Conservation (phyloP, 2,113 vertebrate genomes). For the Carassius gibelio region DNA sequence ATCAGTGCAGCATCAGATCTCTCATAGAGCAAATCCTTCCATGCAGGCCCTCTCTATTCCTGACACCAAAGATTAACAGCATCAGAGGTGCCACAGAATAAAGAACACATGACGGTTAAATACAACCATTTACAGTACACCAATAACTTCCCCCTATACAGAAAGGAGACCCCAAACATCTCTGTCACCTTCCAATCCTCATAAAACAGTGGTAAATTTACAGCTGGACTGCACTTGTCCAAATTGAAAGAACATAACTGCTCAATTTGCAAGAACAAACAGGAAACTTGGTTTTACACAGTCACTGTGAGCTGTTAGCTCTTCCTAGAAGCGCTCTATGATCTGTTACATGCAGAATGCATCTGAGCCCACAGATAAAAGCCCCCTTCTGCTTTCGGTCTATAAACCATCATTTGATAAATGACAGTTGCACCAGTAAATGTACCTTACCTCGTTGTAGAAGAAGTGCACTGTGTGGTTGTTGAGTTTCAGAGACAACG, state of each 20-base stretch:
- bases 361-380: neutral
- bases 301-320: neutral
- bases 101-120: slow-evolving; percentile 59
- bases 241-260: neutral
- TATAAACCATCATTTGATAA: neutral
- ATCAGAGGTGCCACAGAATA: slow-evolving; percentile 62
- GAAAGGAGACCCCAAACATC: slow-evolving; percentile 58
- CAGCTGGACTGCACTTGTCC: neutral
- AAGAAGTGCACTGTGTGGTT: slow-evolving; percentile 99
- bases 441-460: slow-evolving; percentile 93
- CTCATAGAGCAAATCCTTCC: slow-evolving; percentile 58
- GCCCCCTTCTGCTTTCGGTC: neutral
- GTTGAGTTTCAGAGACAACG: slow-evolving; percentile 96
- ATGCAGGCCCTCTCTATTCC: slow-evolving; percentile 60
- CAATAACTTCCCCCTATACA: slow-evolving; percentile 74
- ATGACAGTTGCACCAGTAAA: neutral
- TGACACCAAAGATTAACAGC: slow-evolving; percentile 57
- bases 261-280: neutral
- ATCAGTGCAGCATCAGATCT: slow-evolving; percentile 36
- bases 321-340: neutral
- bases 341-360: neutral
- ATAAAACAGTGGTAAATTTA: slow-evolving; percentile 1
- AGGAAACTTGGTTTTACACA: slow-evolving; percentile 20
- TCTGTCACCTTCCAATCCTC: neutral
- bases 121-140: slow-evolving; percentile 73